These are phyloP conservation scores for Dryomyza anilis DNA, from an alignment of 2,888 invertebrate genomes.

Conservation along the genomic window DNA sequence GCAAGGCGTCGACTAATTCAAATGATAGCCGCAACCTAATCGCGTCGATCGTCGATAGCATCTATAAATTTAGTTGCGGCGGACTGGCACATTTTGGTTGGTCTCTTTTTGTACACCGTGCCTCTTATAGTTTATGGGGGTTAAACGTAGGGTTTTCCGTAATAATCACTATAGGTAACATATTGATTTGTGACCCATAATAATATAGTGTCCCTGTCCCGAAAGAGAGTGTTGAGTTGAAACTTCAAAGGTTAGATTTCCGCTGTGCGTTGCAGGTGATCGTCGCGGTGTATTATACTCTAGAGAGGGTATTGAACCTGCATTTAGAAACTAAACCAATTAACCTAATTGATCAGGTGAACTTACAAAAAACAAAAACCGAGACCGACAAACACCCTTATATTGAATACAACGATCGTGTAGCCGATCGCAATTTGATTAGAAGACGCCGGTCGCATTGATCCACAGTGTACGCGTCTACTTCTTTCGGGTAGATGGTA, in stretches of 20 bases:
- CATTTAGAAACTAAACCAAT: neutral
- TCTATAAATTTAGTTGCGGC: constrained; percentile 29
- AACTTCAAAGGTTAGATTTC: too few relatives aligned
- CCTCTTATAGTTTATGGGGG: neutral
- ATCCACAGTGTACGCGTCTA: neutral
- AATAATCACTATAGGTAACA: constrained; percentile 21
- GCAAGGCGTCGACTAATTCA: constrained; percentile 1
- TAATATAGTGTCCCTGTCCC: constrained; percentile 42
- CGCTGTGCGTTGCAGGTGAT: too few relatives aligned
- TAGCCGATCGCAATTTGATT: constrained; percentile 4
- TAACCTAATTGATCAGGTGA: constrained; percentile 1
- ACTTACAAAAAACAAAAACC: too few relatives aligned
- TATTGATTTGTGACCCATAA: constrained; percentile 54
- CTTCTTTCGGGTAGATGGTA: too few relatives aligned
- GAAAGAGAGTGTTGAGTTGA: neutral
- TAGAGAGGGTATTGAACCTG: neutral
- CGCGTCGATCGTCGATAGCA: constrained; percentile 8
- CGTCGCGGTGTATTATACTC: neutral
- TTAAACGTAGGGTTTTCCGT: neutral
- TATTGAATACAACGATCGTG: too few relatives aligned
- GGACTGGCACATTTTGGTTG: constrained; percentile 10
- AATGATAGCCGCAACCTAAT: constrained; percentile 5
- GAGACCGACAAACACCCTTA: too few relatives aligned
- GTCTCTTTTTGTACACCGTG: too few relatives aligned
- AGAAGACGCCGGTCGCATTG: neutral